These are phyloP conservation scores for Podarcis lilfordi DNA, from an alignment of 2,797 vertebrate species.

Conservation along the genomic window DNA sequence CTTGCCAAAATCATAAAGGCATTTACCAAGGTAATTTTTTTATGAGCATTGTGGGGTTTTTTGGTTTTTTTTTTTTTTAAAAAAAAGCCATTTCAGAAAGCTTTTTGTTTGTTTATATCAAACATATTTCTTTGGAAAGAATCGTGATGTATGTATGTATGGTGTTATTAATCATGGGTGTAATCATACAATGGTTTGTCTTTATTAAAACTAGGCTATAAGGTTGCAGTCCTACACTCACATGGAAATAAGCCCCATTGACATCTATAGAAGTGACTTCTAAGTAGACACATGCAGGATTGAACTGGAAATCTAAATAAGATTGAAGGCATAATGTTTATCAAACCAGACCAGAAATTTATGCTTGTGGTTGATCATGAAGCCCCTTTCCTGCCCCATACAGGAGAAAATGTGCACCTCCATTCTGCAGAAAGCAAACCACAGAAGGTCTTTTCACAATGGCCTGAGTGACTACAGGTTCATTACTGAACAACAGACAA, in stretches of 20 bases:
- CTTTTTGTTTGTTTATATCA: neutral
- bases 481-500: too few relatives aligned
- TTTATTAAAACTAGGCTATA: neutral
- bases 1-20: neutral
- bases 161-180: constrained; percentile 5
- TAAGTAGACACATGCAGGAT: neutral
- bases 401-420: too few relatives aligned
- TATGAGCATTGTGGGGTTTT: too few relatives aligned
- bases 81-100: neutral
- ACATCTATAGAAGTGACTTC: too few relatives aligned
- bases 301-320: neutral
- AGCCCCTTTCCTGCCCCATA: neutral
- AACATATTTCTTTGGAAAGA: constrained; percentile 49
- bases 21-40: neutral
- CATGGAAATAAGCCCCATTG: too few relatives aligned
- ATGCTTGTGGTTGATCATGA: neutral
- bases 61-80: neutral
- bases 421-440: too few relatives aligned
- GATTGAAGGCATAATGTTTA: neutral
- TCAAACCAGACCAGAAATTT: neutral
- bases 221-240: too few relatives aligned
- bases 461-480: too few relatives aligned
- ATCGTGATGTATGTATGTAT: constrained; percentile 51
- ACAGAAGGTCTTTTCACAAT: too few relatives aligned
- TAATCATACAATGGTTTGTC: neutral